phyloP scores from a whole-genome alignment of 2,113 vertebrate genomes.

The Indicator indicator region DNA sequence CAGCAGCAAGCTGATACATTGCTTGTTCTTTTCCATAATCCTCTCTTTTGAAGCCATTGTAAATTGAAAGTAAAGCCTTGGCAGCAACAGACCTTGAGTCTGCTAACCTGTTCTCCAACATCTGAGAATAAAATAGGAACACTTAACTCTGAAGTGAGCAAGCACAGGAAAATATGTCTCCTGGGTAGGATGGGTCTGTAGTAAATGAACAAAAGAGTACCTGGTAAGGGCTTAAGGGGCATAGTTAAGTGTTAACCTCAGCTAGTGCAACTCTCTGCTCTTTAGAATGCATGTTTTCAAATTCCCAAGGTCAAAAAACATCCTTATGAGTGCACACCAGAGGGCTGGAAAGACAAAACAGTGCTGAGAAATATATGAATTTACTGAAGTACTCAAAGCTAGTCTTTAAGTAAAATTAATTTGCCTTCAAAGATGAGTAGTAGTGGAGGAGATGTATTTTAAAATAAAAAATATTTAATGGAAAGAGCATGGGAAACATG shows the following conservation, averaged over 20 bases:
- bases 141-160: constrained; percentile 30
- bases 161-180: constrained; percentile 25
- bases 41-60: background rate
- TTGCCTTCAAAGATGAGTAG: background rate
- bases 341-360: background rate
- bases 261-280: background rate
- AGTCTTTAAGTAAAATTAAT: background rate
- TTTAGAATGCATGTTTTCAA: constrained; percentile 33
- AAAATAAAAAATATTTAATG: background rate
- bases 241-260: constrained; percentile 40
- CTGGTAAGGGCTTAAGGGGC: constrained; percentile 3
- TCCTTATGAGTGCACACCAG: background rate
- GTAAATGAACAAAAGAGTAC: constrained; percentile 1
- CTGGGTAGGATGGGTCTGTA: background rate
- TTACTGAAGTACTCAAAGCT: background rate
- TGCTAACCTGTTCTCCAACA: constrained; percentile 11
- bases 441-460: background rate
- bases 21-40: background rate
- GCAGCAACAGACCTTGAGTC: constrained; percentile 12
- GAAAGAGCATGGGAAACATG: background rate
- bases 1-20: background rate
- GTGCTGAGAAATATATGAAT: background rate
- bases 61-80: constrained; percentile 32
- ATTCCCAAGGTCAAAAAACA: constrained; percentile 44
- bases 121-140: constrained; percentile 40